Percentiles rank a stretch among this genome's conserved stretches.
Evolutionary conservation across 1,140 invertebrate genomes (phyloP).

Genomic region (Scylla paramamosain): DNA sequence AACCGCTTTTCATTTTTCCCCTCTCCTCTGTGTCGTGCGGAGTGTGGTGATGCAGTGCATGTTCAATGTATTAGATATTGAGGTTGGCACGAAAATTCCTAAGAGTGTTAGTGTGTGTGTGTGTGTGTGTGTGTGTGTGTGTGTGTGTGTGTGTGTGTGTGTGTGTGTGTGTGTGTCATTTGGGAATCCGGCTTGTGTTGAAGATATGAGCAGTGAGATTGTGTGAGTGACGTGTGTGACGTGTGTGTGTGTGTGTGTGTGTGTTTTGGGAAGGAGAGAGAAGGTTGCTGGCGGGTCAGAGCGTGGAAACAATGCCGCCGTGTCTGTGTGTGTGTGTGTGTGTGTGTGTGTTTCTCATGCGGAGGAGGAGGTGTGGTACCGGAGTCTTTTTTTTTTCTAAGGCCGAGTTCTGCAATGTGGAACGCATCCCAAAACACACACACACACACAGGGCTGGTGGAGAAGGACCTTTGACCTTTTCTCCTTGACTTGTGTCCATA

Average conservation of each 20-base stretch:
- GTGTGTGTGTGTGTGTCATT: neutral
- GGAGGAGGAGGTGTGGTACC: neutral
- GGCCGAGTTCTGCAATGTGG: neutral
- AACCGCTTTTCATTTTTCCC: neutral
- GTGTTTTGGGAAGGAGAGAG: neutral
- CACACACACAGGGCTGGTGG: neutral
- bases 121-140: neutral
- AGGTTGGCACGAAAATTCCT: neutral
- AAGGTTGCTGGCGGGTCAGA: neutral
- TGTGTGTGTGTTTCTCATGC: neutral
- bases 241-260: slow-evolving; percentile 6
- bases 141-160: neutral
- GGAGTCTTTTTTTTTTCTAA: neutral
- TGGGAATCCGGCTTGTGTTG: neutral
- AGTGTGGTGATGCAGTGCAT: neutral
- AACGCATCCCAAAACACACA: neutral
- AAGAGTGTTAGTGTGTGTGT: neutral
- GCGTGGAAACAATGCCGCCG: neutral
- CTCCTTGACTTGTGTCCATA: slow-evolving; percentile 26
- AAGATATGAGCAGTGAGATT: neutral
- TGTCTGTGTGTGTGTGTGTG: neutral
- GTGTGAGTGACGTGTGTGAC: neutral
- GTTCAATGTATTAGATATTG: neutral
- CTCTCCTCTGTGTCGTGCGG: no score
- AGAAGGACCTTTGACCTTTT: neutral